Evolutionary conservation across 2,888 invertebrate species (phyloP).

Genomic region (Tryphoninae sp.): DNA sequence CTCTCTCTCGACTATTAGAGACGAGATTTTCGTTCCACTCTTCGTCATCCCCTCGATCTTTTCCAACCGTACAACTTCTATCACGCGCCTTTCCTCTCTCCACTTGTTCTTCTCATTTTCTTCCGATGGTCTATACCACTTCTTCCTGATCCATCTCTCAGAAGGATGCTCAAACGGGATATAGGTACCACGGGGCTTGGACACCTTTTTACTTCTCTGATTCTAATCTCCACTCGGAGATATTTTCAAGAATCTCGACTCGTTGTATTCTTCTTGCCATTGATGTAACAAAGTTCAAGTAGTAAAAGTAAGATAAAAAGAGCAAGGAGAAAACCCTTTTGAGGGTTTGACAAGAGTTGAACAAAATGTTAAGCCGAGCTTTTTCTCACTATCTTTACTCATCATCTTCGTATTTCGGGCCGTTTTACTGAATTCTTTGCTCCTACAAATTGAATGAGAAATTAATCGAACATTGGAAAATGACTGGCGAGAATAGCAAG

Average conservation of each 20-base stretch:
- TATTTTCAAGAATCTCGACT: conserved; percentile 12
- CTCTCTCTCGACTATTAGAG: conserved; percentile 8
- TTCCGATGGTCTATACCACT: conserved; percentile 16
- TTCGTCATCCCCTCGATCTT: conserved; percentile 32
- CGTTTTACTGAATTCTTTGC: conserved; percentile 43
- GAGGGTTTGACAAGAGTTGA: neutral
- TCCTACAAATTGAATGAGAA: conserved; percentile 67
- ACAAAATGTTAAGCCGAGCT: conserved; percentile 43
- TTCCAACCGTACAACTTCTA: conserved; percentile 3
- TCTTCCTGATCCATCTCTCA: neutral
- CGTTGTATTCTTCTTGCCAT: neutral
- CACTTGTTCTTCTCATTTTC: conserved; percentile 23
- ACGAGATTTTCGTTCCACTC: conserved; percentile 35
- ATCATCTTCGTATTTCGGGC: conserved; percentile 38
- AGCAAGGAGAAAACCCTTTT: neutral
- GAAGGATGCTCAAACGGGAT: conserved; percentile 14
- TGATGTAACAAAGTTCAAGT: no score
- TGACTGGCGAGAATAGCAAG: neutral
- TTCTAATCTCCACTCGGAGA: conserved; percentile 49
- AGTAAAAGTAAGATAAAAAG: neutral
- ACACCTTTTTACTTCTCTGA: conserved; percentile 37
- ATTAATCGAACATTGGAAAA: conserved; percentile 61
- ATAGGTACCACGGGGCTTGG: neutral
- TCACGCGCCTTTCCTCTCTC: conserved; percentile 1
- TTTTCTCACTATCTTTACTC: conserved; percentile 53